These are phyloP conservation scores for Zapornia atra DNA, from an alignment of 2,113 vertebrate genomes.

Conservation along the genomic window DNA sequence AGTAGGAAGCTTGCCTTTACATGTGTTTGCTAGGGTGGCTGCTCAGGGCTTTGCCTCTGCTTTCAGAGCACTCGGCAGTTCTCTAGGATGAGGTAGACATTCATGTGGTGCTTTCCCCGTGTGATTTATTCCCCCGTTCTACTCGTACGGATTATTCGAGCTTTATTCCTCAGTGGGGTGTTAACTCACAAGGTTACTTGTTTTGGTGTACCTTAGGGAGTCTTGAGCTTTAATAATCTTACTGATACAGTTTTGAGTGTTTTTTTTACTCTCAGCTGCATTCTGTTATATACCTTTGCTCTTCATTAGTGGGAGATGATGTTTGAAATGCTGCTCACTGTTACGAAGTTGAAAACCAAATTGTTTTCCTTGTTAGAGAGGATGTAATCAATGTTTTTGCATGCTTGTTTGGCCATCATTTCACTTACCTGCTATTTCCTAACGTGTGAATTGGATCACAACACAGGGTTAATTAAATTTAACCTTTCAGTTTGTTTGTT, in stretches of 20 bases:
- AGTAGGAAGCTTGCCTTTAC: conserved; percentile 66
- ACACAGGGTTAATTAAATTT: background rate
- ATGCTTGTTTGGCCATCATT: background rate
- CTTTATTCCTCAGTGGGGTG: background rate
- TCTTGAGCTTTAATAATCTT: background rate
- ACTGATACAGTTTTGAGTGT: background rate
- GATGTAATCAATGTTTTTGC: background rate
- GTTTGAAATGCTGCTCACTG: background rate
- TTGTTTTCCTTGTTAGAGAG: background rate
- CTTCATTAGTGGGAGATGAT: background rate
- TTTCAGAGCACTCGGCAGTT: background rate
- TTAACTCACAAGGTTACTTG: background rate
- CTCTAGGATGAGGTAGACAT: background rate
- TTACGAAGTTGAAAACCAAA: background rate
- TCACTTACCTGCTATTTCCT: background rate
- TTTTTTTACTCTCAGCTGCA: background rate
- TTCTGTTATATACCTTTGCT: background rate
- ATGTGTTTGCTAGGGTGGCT: background rate
- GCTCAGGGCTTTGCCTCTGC: background rate
- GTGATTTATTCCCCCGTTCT: background rate
- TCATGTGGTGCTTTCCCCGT: background rate
- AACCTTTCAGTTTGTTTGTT: background rate
- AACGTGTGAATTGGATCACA: background rate
- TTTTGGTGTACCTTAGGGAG: background rate
- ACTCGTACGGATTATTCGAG: background rate